These are phyloP conservation scores for Sebastes steindachneri DNA, from an alignment of 2,797 vertebrate species.

Conservation along the genomic window DNA sequence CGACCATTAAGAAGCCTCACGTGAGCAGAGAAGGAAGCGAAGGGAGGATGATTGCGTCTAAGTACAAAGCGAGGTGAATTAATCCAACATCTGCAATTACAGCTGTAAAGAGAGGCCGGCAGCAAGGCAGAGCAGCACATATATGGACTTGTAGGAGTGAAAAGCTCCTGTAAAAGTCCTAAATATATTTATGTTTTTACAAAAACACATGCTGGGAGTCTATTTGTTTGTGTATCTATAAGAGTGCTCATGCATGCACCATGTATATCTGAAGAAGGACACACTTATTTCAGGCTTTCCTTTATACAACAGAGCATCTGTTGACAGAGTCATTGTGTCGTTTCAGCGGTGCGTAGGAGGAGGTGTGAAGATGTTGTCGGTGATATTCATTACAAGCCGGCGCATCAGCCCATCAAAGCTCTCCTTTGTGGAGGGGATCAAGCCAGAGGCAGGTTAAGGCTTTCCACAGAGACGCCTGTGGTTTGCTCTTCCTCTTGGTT, in stretches of 20 bases:
- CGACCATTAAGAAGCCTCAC: conserved; percentile 37
- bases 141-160: background rate
- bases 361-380: conserved; percentile 65
- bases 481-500: conserved; percentile 62
- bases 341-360: conserved; percentile 45
- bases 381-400: conserved; percentile 71
- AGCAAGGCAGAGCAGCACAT: background rate
- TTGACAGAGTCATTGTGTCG: conserved; percentile 51
- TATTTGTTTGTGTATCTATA: background rate
- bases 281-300: conserved; percentile 11
- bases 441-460: conserved; percentile 65
- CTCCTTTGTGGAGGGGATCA: conserved; percentile 70
- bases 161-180: background rate
- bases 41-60: conserved; percentile 3
- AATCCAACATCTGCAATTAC: conserved; percentile 14
- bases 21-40: conserved; percentile 4
- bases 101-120: background rate
- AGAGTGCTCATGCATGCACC: background rate
- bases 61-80: background rate
- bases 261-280: background rate
- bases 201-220: background rate
- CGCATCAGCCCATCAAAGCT: conserved; percentile 75
- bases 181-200: background rate
- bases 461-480: conserved; percentile 60
- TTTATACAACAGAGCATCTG: conserved; percentile 37